Percentiles rank a stretch among this genome's conserved stretches.
These are phyloP conservation scores for Paracyclopina nana DNA, from an alignment of 1,140 invertebrate genomes.

Conservation along the genomic window DNA sequence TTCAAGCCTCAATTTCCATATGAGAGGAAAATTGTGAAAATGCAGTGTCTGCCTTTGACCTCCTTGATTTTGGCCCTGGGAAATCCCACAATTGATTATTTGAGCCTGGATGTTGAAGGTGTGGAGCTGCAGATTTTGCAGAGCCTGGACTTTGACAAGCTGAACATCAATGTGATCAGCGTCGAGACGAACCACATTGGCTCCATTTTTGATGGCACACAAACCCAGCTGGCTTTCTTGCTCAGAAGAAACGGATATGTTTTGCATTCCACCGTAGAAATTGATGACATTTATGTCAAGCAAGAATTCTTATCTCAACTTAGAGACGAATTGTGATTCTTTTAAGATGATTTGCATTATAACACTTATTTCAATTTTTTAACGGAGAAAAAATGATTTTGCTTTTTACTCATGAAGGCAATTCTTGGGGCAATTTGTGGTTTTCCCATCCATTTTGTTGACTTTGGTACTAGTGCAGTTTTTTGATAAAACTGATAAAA, in stretches of 20 bases:
- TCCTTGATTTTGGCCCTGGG: constrained; percentile 5
- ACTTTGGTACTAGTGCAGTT: no score
- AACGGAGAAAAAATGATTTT: no score
- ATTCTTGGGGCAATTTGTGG: no score
- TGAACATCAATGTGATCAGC: constrained; percentile 14
- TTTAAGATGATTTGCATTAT: no score
- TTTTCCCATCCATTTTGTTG: no score
- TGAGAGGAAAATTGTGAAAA: constrained; percentile 1
- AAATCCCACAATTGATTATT: constrained; percentile 23
- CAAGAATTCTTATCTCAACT: no score
- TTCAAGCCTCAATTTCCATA: no score
- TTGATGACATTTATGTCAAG: neutral
- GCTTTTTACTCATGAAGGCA: no score
- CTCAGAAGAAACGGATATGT: neutral
- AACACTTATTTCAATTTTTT: no score
- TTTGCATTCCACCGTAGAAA: neutral
- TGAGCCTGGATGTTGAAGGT: constrained; percentile 26
- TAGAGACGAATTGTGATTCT: no score
- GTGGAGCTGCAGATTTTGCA: constrained; percentile 23
- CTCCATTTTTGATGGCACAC: constrained; percentile 1
- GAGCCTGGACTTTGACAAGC: constrained; percentile 24
- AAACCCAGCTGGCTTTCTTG: neutral
- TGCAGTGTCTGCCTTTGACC: constrained; percentile 7
- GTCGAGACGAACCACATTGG: constrained; percentile 10
- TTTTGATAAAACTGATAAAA: no score